These are phyloP conservation scores for Steinernema feltiae DNA, from an alignment of 1,140 invertebrate species.

Conservation along the genomic window DNA sequence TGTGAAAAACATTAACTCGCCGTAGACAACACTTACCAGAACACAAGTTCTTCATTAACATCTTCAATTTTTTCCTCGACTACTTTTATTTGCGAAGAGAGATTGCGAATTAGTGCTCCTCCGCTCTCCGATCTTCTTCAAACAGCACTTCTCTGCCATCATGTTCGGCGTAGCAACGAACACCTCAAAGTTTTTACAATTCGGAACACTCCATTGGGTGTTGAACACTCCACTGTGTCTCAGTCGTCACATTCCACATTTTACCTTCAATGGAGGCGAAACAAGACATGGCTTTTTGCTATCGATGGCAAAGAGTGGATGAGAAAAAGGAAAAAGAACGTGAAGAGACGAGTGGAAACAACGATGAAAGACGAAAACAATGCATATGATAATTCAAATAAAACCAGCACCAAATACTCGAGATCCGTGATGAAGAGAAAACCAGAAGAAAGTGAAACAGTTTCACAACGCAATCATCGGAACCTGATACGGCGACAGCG, in stretches of 20 bases:
- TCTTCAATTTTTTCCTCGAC: too few relatives aligned
- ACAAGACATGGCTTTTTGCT: constrained; percentile 2
- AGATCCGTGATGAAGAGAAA: not conserved
- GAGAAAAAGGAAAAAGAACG: constrained; percentile 2
- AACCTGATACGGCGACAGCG: not conserved
- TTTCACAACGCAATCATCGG: constrained; percentile 10
- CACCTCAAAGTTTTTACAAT: not conserved
- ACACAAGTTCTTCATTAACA: too few relatives aligned
- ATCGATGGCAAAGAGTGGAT: constrained; percentile 14
- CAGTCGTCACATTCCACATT: not conserved
- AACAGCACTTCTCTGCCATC: too few relatives aligned
- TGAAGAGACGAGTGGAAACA: constrained; percentile 15
- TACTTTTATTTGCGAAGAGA: too few relatives aligned
- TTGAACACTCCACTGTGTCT: not conserved
- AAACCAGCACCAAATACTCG: constrained; percentile 12
- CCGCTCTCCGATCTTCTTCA: too few relatives aligned
- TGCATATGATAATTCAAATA: constrained; percentile 2
- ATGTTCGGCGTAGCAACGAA: too few relatives aligned
- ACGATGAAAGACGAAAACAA: not conserved
- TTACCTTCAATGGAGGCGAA: not conserved
- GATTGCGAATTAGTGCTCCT: too few relatives aligned
- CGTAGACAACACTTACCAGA: too few relatives aligned
- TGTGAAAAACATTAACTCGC: too few relatives aligned
- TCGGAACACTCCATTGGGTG: not conserved
- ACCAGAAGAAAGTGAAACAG: not conserved